Evolutionary conservation across 64 coral and sea anemone genomes (phyloP).

Genomic region (Actinia tenebrosa): DNA sequence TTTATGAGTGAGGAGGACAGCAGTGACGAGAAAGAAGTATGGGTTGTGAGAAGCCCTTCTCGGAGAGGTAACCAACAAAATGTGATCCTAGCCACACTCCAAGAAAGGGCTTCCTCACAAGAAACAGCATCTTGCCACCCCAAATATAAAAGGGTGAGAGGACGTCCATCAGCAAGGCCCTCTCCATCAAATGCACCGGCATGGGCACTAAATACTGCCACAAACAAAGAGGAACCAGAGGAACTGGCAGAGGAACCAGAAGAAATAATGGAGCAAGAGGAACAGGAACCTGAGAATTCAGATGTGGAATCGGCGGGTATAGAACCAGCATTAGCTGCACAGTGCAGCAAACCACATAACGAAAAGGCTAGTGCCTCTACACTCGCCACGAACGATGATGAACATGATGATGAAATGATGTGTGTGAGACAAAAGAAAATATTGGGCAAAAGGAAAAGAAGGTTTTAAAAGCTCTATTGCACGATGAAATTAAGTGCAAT

Average conservation of each 20-base stretch:
- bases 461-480: background rate
- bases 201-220: background rate
- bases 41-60: background rate
- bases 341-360: background rate
- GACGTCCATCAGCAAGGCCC: background rate
- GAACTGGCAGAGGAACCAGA: background rate
- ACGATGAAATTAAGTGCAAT: no score
- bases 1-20: background rate
- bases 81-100: background rate
- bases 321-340: background rate
- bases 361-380: background rate
- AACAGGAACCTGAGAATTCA: background rate
- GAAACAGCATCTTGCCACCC: background rate
- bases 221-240: background rate
- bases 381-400: background rate
- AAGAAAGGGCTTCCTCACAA: background rate
- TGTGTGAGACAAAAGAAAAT: background rate
- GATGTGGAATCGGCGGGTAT: background rate
- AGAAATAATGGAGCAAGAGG: background rate
- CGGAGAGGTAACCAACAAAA: background rate
- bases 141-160: background rate
- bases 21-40: background rate
- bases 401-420: background rate
- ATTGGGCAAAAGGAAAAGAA: background rate
- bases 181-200: background rate